Evolutionary conservation across 2,888 invertebrate genomes (phyloP), one percentile per base, ranked within the genome.

Genomic region (Chironomus tentans): DNA sequence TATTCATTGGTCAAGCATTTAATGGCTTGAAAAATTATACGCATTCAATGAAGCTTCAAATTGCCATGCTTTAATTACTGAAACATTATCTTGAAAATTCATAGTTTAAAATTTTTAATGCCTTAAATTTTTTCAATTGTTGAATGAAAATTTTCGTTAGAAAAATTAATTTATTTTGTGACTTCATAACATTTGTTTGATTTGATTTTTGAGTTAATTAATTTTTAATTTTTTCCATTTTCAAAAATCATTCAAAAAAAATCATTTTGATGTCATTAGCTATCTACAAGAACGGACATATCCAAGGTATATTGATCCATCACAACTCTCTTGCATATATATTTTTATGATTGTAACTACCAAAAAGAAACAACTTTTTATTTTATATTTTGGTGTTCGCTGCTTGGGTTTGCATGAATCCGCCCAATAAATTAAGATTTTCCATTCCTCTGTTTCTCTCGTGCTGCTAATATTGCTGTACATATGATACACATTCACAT

Each of bases 281-380:
- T 93, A 93, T 87, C 92, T 93, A 85, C 91, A 92, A 90, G 93
- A 93, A 89, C 89, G 94, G 93, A 94, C 94, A 80, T 94, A 93
- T 85, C 93, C 93, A 89, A 94, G 94, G 93, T 92, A 92, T 85
- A 88, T 85, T 80, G 38, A 38, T 38, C 38, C 38, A 38, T 38
- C 38, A 38, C 38, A 38, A 38, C 38, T 38, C 38, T 38, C 38
- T 38, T 38, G 10, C 79, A 80, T 79, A 78, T 56, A 15, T 15
- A 5, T 15, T 5, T 56, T 78, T 78, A 78, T 78, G 78, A 79
- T 79, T 79, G 78, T 79, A 78, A 56, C 18, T 38, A 10, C 38
- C 38, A 28, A n/a, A 50, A 48, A 48, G n/a, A 48, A n/a, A 15
- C 50, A 50, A 50, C 50, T 28, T 28, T 28, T 28, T 4, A 28